These are phyloP conservation scores for Pipistrellus kuhlii DNA, from an alignment of 2,797 vertebrate species.

Conservation along the genomic window DNA sequence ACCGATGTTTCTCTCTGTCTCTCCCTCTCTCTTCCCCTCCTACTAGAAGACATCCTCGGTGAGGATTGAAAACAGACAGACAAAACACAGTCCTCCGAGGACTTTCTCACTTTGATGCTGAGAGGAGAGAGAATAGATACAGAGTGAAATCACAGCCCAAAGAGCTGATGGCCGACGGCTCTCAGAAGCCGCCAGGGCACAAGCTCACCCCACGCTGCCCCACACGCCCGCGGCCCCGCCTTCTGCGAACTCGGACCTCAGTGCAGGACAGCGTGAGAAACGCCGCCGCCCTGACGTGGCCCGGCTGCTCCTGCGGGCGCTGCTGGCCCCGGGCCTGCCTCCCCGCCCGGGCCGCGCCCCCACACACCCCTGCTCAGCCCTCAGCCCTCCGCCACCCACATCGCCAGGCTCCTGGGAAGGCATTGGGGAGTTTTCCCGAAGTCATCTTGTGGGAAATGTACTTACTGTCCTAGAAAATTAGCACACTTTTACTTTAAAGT, in stretches of 20 bases:
- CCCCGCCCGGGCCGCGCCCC: not conserved
- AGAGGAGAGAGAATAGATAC: not conserved
- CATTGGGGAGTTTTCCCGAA: not conserved
- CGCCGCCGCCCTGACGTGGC: not conserved
- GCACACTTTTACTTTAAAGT: not conserved
- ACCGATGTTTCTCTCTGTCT: no score
- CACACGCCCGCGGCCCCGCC: no score
- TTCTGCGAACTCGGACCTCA: not conserved
- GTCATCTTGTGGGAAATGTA: not conserved
- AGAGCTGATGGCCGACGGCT: no score
- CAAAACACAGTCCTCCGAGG: not conserved
- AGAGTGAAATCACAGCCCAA: not conserved
- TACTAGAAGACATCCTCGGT: no score
- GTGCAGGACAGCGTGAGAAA: not conserved
- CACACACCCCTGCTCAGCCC: no score
- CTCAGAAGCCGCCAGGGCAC: fast-evolving
- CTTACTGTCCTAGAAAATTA: not conserved
- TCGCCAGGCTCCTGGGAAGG: not conserved
- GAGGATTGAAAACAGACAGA: no score
- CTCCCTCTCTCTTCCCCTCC: no score
- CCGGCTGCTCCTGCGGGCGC: not conserved
- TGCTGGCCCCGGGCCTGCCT: not conserved
- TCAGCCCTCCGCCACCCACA: not conserved
- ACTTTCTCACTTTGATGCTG: not conserved
- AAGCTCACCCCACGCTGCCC: fast-evolving